Evolutionary conservation across 2,888 invertebrate genomes (phyloP), one percentile per base, ranked within the genome.

Genomic region (Pseudolycoriella hygida): DNA sequence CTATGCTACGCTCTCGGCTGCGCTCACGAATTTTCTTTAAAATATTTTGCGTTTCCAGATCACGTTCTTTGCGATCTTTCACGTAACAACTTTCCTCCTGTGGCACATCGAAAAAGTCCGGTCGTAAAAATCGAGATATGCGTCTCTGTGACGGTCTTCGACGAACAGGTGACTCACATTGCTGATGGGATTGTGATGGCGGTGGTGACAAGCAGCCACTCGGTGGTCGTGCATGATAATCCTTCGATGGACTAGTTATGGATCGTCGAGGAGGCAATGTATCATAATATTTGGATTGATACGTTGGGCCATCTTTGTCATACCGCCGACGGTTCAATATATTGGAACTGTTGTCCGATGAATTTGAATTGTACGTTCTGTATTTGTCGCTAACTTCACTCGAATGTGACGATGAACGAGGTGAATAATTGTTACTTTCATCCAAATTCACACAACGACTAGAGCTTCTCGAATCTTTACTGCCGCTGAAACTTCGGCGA

Each of bases 31-130:
- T 75, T 66, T 83, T 74, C 56, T 75, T 72, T 6, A 80, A 58
- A 18, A 77, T 72, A 59, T 74, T 72, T 60, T 80, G 74, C 43
- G 82, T 72, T 65, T 79, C 72, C 54, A 80, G 63, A 61, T 83
- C 74, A 53, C 80, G 70, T 59, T 78, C 70, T 2, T 25, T 5
- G 2, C 19, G 12, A 10, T 56, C 56, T 14, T 51, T 70, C 1
- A 73, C 69, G 55, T 76, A 76, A 17, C 72, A 66, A 55, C 73
- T 79, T 53, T 82, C 82, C 47, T 78, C 79, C 17, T 71, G 61
- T 8, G 76, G 73, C 2, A 76, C 67, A 50, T 84, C 82, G 57
- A 77, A 82, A 58, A 84, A 84, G 60, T 86, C 85, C 1, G 84
- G 80, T 25, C 85, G 70, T 47, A 86, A 63, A 61, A 84, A 85